A percentile compares a stretch with the other conserved stretches of the same genome.
These are phyloP conservation scores for Pilophorus perplexus DNA, from an alignment of 2,888 invertebrate species.

Conservation along the genomic window DNA sequence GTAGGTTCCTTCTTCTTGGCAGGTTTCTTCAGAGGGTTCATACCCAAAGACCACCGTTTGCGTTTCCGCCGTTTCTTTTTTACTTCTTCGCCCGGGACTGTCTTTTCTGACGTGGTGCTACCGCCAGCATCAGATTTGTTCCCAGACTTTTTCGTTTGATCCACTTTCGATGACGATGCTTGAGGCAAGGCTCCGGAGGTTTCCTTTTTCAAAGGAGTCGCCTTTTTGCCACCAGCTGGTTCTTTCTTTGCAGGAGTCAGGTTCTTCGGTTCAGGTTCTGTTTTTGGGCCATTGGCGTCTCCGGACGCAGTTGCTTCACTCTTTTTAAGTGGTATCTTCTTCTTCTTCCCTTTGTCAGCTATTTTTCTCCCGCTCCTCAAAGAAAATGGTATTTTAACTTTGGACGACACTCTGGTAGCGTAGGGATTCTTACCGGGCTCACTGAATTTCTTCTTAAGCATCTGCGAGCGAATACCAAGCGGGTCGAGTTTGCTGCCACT, in stretches of 20 bases:
- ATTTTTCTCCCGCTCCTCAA: conserved; percentile 38
- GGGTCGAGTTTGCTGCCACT: conserved; percentile 17
- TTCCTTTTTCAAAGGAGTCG: conserved; percentile 24
- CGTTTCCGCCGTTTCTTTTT: conserved; percentile 40
- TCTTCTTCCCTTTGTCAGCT: conserved; percentile 32
- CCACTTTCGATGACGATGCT: neutral
- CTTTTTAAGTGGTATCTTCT: conserved; percentile 20
- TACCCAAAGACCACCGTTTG: conserved; percentile 43
- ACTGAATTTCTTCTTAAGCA: neutral
- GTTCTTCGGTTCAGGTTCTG: neutral
- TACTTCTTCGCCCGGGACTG: conserved; percentile 1
- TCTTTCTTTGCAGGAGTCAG: conserved; percentile 16
- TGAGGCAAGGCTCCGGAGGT: neutral
- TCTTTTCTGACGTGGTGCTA: conserved; percentile 11
- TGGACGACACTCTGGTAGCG: conserved; percentile 17
- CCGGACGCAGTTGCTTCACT: neutral
- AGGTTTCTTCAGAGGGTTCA: conserved; percentile 29
- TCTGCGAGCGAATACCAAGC: conserved; percentile 2
- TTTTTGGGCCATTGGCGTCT: conserved; percentile 9
- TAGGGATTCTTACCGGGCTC: neutral
- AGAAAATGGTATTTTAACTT: conserved; percentile 17
- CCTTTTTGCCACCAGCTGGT: neutral
- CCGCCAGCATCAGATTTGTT: conserved; percentile 39
- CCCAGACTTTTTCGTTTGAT: neutral
- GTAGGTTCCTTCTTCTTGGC: conserved; percentile 25